These are phyloP conservation scores for Drosophila leontia DNA, from an alignment of 1,140 invertebrate species.

Conservation along the genomic window DNA sequence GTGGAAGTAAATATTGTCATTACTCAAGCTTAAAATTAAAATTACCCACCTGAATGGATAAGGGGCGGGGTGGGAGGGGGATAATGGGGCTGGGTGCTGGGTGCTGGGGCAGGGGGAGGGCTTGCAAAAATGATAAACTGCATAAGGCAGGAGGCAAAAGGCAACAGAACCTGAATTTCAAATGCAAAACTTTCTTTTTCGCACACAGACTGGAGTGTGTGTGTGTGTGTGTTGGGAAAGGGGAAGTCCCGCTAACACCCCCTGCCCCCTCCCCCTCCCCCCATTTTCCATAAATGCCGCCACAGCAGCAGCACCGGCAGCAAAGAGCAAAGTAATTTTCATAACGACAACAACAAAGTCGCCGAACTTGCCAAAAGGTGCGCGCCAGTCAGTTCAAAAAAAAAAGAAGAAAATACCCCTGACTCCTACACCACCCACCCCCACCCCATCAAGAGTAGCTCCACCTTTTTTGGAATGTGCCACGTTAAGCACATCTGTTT, in stretches of 20 bases:
- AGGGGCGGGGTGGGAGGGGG: neutral
- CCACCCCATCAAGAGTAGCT: neutral
- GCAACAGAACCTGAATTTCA: constrained; percentile 72
- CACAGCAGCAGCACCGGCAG: constrained; percentile 66
- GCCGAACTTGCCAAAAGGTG: constrained; percentile 77
- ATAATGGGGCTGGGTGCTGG: constrained; percentile 19
- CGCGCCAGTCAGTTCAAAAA: constrained; percentile 40
- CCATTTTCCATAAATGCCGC: constrained; percentile 30
- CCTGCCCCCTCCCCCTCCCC: neutral
- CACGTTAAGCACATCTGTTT: constrained; percentile 85
- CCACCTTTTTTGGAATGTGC: constrained; percentile 71
- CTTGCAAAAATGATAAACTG: constrained; percentile 83
- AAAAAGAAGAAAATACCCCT: neutral
- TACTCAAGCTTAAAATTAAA: constrained; percentile 85
- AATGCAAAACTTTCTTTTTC: constrained; percentile 83
- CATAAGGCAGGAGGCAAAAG: constrained; percentile 69
- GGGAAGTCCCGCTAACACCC: neutral
- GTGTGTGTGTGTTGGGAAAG: constrained; percentile 13
- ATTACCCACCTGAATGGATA: constrained; percentile 79
- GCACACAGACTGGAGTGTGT: constrained; percentile 19
- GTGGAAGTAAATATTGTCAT: constrained; percentile 84
- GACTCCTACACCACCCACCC: neutral
- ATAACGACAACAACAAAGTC: constrained; percentile 76
- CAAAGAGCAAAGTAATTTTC: constrained; percentile 82
- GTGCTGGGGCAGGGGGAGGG: neutral